Evolutionary conservation across 2,113 vertebrate species (phyloP).

Genomic region (Delphinus delphis): DNA sequence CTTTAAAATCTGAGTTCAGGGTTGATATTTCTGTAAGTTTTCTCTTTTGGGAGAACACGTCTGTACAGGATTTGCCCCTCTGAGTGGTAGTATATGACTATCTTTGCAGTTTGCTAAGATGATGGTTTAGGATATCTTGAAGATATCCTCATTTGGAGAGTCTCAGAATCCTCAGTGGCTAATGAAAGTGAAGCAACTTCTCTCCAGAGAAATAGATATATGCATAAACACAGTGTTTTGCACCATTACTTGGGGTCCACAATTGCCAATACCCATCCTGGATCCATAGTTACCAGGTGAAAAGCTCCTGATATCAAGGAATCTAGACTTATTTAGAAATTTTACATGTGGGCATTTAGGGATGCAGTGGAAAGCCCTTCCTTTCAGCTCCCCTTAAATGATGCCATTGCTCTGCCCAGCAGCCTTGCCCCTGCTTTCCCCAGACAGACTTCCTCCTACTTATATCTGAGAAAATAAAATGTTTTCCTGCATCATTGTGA

Average conservation of each 20-base stretch:
- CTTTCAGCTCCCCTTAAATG: neutral
- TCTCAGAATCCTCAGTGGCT: neutral
- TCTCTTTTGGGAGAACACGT: neutral
- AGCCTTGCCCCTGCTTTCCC: neutral
- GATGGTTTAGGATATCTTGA: neutral
- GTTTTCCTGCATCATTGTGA: neutral
- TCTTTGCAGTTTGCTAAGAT: neutral
- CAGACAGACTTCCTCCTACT: neutral
- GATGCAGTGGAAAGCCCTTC: accelerated
- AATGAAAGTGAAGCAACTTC: neutral
- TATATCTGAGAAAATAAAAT: conserved; percentile 25
- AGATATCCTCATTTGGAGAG: neutral
- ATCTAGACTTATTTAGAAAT: neutral
- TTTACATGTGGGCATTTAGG: neutral
- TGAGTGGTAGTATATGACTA: accelerated
- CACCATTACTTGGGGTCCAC: no score
- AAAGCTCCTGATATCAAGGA: neutral
- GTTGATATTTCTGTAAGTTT: neutral
- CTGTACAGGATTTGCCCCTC: neutral
- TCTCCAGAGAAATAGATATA: neutral
- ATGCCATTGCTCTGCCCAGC: accelerated
- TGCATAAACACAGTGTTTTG: accelerated
- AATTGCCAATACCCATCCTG: neutral
- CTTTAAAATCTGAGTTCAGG: neutral
- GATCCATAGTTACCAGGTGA: neutral